These are phyloP conservation scores for Ecliptopera silaceata DNA, from an alignment of 2,888 invertebrate species.

Conservation along the genomic window DNA sequence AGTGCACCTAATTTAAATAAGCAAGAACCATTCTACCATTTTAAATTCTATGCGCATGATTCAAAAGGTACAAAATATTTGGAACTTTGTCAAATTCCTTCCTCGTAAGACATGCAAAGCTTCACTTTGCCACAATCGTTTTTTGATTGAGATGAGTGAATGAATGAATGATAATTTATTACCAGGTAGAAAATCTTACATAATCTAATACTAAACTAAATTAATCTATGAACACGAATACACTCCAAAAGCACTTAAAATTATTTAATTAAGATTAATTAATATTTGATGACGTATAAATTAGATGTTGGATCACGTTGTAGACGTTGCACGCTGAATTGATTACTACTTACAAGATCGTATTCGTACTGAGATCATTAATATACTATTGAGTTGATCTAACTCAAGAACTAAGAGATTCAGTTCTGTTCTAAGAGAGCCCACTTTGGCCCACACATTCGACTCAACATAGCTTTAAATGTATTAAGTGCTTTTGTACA, in stretches of 20 bases:
- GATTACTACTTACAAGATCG: too few relatives aligned
- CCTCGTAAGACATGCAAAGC: slow-evolving; percentile 15
- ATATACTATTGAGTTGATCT: too few relatives aligned
- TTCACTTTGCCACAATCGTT: slow-evolving; percentile 20
- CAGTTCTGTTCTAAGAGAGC: neutral
- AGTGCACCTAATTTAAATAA: slow-evolving; percentile 4
- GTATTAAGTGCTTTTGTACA: slow-evolving; percentile 9
- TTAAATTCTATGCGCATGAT: slow-evolving; percentile 22
- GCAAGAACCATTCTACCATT: slow-evolving; percentile 9
- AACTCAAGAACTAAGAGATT: neutral
- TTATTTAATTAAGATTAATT: slow-evolving; percentile 20
- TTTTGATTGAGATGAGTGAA: slow-evolving; percentile 22
- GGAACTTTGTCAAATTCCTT: slow-evolving; percentile 30
- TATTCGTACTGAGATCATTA: too few relatives aligned
- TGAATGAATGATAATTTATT: too few relatives aligned
- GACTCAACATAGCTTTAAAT: slow-evolving; percentile 14
- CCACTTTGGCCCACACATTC: slow-evolving; percentile 8
- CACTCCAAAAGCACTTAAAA: too few relatives aligned
- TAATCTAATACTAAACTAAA: too few relatives aligned
- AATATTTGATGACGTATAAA: slow-evolving; percentile 12
- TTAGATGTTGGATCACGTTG: slow-evolving; percentile 10
- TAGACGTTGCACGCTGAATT: neutral
- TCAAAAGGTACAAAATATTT: slow-evolving; percentile 22
- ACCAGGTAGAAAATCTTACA: too few relatives aligned
- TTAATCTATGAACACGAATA: too few relatives aligned